Base-by-base conservation (phyloP, 2,113 vertebrate genomes). In the Phycodurus eques region DNA sequence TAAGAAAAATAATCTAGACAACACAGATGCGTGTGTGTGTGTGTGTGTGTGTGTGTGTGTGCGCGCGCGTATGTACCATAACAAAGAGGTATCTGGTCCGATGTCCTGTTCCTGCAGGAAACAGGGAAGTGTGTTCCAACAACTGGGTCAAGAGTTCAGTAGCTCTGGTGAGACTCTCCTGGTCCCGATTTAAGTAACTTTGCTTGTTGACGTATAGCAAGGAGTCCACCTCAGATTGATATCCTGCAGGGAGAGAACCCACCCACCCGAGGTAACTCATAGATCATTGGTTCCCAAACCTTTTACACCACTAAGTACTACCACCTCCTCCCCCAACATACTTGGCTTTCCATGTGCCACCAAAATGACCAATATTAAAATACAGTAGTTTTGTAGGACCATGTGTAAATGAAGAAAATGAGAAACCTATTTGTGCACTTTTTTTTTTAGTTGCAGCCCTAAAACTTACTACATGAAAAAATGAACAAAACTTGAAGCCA, bases 21-120 rank as follows among this genome's bases (percentile, higher is more conserved):
- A 15, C 2, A 2, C 5, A 8, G 31, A 42, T 19, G 60, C 35
- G 19, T 42, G 20, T 22, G 57, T 60, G n/a, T 60, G 20, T 31
- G 59, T 8, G 59, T 7, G 49, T n/a, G 19, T 42, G 20, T 22
- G 57, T 60, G n/a, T 60, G 20, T 31, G 59, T 8, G 59, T 7
- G 49, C n/a, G 17, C 10, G n/a, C 4, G 39, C 20, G 39, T 27
- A 33, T 27, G 61, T 67, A 67, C 65, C 67, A 68, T 68, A 5
- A 68, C 67, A n/a, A 35, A 68, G 67, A 68, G 67, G 11, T 68
- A 68, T 54, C 49, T 54, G 67, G 67, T 68, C 47, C 6, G 47
- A 39, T 68, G 46, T 68, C 49, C 67, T 31, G 67, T 68, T 53
- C 67, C 67, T 14, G 22, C 17, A 35, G 67, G 67, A 39, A 68